Base-by-base conservation (phyloP, 2,888 invertebrate genomes). In the Dicycla oo region DNA sequence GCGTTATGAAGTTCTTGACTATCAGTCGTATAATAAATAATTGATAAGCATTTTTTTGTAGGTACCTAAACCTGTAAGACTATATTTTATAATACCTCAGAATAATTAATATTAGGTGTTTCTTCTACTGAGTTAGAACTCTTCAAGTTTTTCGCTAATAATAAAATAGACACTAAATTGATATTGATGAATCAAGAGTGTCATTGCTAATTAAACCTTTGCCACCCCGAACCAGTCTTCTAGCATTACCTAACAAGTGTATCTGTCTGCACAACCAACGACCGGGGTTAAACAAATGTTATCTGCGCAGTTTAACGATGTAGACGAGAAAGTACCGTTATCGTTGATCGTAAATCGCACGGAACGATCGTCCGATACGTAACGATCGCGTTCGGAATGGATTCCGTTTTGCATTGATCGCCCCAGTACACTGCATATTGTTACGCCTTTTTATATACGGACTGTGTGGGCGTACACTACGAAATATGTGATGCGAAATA, bases 301-400 rank as follows among this genome's bases (percentile, higher is more conserved):
- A 87, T 86, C 87, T 84, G 84, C 85, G 86, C 84, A 84, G 76
- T 88, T 87, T 88, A 90, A 91, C 91, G 90, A 88, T 86, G 84
- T 88, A 87, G 87, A 89, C 87, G 87, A 84, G 87, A 88, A 90
- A 89, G 88, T 89, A 91, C 88, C 83, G 91, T 86, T 90, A 89
- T 88, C 86, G 88, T 75, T 68, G 86, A 84, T 84, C 88, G 91
- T 91, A 91, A 91, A 91, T 91, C 87, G 90, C 72, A 75, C 68
- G 82, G 69, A 90, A 89, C 90, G 89, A 90, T 87, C 86, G 88
- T 83, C 73, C 83, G 80, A 81, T 83, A 82, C 82, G 81, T 80
- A 81, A 80, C 86, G 82, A 85, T 86, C 76, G 79, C 67, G 75
- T 85, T 82, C 74, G 69, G 73, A 86, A 80, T 84, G 86, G 80